Conservation (phyloP, 2,888 invertebrate genomes). For the Parnassius mnemosyne region DNA sequence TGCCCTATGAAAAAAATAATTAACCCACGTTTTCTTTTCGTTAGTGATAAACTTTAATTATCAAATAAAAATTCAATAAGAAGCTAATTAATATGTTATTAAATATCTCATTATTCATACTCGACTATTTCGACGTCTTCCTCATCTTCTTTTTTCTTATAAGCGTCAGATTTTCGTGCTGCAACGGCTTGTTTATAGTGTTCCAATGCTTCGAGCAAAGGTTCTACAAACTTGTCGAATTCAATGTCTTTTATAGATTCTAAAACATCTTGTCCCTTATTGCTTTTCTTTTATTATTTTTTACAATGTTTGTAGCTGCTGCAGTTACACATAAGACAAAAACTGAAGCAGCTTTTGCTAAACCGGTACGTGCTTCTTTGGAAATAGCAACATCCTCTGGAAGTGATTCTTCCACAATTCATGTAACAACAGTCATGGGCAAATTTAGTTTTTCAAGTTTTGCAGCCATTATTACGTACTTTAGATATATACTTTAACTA, state of each 20-base stretch:
- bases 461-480: conserved; percentile 88
- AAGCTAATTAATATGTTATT: conserved; percentile 29
- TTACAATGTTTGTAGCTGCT: conserved; percentile 90
- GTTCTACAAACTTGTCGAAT: conserved; percentile 92
- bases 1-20: too few relatives aligned
- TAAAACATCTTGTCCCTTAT: conserved; percentile 92
- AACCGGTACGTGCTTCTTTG: conserved; percentile 95
- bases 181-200: conserved; percentile 82
- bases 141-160: conserved; percentile 69
- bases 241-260: conserved; percentile 95
- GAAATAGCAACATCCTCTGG: conserved; percentile 90
- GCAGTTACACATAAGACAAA: conserved; percentile 97
- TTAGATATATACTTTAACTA: neutral
- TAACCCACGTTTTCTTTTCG: too few relatives aligned
- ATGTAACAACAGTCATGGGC: conserved; percentile 92
- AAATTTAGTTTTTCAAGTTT: conserved; percentile 96
- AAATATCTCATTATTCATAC: conserved; percentile 56
- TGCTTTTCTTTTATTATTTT: conserved; percentile 92
- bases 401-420: conserved; percentile 94
- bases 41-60: neutral
- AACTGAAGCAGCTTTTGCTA: conserved; percentile 96
- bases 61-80: neutral
- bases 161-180: conserved; percentile 71
- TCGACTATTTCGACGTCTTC: conserved; percentile 68
- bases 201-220: conserved; percentile 88